Evolutionary conservation across 1,140 invertebrate genomes (phyloP), one percentile per base, ranked within the genome.

Genomic region (Zaprionus capensis): DNA sequence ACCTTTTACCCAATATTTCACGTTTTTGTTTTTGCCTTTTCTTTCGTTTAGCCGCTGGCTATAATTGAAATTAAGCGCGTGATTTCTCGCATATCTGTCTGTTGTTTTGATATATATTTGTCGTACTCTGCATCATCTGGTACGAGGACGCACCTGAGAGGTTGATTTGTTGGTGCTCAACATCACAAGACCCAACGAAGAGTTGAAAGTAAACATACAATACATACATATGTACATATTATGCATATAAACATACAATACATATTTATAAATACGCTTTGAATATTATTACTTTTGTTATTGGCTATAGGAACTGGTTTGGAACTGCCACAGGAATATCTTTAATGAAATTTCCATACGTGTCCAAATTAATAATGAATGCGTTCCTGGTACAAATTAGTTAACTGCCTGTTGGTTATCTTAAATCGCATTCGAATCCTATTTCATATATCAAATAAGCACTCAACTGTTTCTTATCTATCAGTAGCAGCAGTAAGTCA

Each of bases 281-380:
- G 26, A 34, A 36, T 36, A 51, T 15, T 14, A 26, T 22, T 24
- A 2, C 2, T 5, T 5, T 6, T 72, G 15, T 71, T 49, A 11
- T 49, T 66, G 34, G 11, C 41, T 24, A 15, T 62, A 2, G 26
- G 62, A 74, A 74, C 71, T 38, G 71, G 71, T 74, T 74, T 73
- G 6, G 20, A 69, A 69, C 38, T 56, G 12, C 15, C 20, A 28
- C 26, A 57, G 24, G 22, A 56, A 56, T 66, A 38, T 36, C 3
- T 34, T 15, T 17, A 24, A 46, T n/a, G 28, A 41, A 38, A 66
- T 66, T 66, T 56, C 36, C 22, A 56, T 56, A 7, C 17, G 34
- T 15, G 41, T 6, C 14, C 26, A 6, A 46, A 59, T 68, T 20
- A 56, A 56, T 28, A 4, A 31, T 31, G 1, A 31, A 26, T 14